Evolutionary conservation across 1,140 invertebrate species (phyloP).

Genomic region (Cheumatopsyche charites): DNA sequence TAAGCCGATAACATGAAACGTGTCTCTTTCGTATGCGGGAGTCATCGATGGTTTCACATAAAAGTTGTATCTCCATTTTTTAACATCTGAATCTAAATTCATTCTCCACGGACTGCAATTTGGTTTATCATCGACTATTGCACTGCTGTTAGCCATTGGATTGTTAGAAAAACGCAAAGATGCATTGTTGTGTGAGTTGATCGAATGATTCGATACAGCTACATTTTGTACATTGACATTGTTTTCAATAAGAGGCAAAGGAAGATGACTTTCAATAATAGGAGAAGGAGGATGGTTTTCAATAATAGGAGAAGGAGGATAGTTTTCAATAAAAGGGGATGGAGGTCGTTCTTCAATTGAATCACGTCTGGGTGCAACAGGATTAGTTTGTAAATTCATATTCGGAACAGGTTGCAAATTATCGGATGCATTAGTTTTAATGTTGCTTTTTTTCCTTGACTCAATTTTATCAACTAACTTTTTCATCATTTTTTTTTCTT

Average conservation of each 20-base stretch:
- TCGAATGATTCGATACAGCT: background rate
- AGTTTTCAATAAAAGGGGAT: no score
- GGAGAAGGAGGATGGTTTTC: background rate
- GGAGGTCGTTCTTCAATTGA: no score
- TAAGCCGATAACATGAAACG: slow-evolving; percentile 42
- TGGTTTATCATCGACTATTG: slow-evolving; percentile 35
- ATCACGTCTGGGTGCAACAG: no score
- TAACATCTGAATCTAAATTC: slow-evolving; percentile 39
- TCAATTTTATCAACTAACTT: slow-evolving; percentile 33
- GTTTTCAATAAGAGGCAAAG: background rate
- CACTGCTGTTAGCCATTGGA: slow-evolving; percentile 38
- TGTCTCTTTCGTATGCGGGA: slow-evolving; percentile 45
- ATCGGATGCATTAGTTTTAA: background rate
- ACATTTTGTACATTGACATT: no score
- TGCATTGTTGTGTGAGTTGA: background rate
- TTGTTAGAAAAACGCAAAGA: slow-evolving; percentile 13
- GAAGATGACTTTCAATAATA: background rate
- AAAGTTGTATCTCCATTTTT: slow-evolving; percentile 45
- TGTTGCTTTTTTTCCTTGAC: background rate
- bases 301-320: slow-evolving; percentile 5
- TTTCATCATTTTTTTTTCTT: slow-evolving; percentile 37
- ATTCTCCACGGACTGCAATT: slow-evolving; percentile 44
- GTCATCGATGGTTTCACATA: slow-evolving; percentile 47
- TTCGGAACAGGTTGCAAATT: background rate
- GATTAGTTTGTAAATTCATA: background rate